A percentile compares a stretch with the other conserved stretches of the same genome.
These are phyloP conservation scores for Drosophila eugracilis DNA, from an alignment of 1,140 invertebrate species.

Conservation along the genomic window DNA sequence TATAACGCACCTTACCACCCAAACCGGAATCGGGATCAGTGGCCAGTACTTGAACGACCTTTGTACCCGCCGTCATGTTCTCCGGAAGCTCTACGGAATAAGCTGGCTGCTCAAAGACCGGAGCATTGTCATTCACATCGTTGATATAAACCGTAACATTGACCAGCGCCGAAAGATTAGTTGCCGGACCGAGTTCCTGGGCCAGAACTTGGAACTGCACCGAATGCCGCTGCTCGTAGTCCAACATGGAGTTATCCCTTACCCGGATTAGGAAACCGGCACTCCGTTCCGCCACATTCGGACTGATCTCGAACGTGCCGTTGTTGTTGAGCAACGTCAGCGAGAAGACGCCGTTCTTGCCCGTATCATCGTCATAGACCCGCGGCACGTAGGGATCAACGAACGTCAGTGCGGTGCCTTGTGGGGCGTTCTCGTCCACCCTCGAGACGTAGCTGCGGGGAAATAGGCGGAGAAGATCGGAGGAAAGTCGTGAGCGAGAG, in stretches of 20 bases:
- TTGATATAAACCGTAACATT: conserved; percentile 92
- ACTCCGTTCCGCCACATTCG: conserved; percentile 92
- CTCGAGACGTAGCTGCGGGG: conserved; percentile 89
- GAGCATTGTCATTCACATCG: conserved; percentile 96
- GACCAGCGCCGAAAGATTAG: conserved; percentile 89
- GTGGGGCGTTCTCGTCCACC: conserved; percentile 93
- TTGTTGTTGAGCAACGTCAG: conserved; percentile 92
- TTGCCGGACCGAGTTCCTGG: conserved; percentile 90
- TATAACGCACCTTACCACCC: conserved; percentile 91
- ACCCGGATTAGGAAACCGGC: conserved; percentile 93
- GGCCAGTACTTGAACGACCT: conserved; percentile 90
- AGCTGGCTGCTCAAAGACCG: conserved; percentile 90
- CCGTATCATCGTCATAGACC: conserved; percentile 91
- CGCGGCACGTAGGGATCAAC: conserved; percentile 89
- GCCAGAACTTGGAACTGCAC: conserved; percentile 91
- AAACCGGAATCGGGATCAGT: conserved; percentile 90
- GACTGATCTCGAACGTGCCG: conserved; percentile 94
- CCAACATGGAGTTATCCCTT: conserved; percentile 91
- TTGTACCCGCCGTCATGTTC: conserved; percentile 91
- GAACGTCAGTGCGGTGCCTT: conserved; percentile 90
- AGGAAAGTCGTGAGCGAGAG: conserved; percentile 60
- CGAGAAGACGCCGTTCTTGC: conserved; percentile 93
- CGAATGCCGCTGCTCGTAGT: conserved; percentile 92
- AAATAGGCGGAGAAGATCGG: conserved; percentile 11
- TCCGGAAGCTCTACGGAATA: conserved; percentile 92